Evolutionary conservation across 1,140 invertebrate genomes (phyloP).

Genomic region (Metopolophium dirhodum): DNA sequence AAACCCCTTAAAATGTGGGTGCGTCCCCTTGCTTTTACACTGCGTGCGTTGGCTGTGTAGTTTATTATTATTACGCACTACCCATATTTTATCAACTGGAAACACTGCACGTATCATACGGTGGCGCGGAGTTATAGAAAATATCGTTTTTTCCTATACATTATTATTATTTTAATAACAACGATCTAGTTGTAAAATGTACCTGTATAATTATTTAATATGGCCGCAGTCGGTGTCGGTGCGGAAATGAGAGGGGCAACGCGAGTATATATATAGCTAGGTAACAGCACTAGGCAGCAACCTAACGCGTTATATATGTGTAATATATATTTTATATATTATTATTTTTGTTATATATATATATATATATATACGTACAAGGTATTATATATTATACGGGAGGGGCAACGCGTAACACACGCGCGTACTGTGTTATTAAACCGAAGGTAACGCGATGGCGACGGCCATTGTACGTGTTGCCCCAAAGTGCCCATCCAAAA

Average conservation of each 20-base stretch:
- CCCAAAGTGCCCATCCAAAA: conserved; percentile 25
- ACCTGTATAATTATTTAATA: conserved; percentile 23
- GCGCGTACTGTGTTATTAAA: conserved; percentile 20
- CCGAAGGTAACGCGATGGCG: conserved; percentile 44
- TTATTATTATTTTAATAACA: not conserved
- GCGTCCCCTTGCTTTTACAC: not conserved
- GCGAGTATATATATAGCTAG: not conserved
- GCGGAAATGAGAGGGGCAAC: not conserved
- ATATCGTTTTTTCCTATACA: not conserved
- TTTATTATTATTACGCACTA: not conserved
- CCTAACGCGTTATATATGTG: not conserved
- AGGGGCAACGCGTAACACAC: conserved; percentile 13
- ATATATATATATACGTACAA: not conserved
- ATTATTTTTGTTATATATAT: not conserved
- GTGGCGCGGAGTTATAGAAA: not conserved
- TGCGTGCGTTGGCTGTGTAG: no score
- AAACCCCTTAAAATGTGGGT: not conserved
- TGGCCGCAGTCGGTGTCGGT: not conserved
- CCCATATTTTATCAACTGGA: not conserved
- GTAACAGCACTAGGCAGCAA: not conserved
- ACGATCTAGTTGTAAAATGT: conserved; percentile 28
- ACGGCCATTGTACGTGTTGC: conserved; percentile 47
- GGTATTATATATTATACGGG: conserved; percentile 9
- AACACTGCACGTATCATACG: not conserved
- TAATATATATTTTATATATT: conserved; percentile 16